Evolutionary conservation across 1,140 invertebrate species (phyloP), one percentile per base, ranked within the genome.

Genomic region (Neodiprion fabricii): DNA sequence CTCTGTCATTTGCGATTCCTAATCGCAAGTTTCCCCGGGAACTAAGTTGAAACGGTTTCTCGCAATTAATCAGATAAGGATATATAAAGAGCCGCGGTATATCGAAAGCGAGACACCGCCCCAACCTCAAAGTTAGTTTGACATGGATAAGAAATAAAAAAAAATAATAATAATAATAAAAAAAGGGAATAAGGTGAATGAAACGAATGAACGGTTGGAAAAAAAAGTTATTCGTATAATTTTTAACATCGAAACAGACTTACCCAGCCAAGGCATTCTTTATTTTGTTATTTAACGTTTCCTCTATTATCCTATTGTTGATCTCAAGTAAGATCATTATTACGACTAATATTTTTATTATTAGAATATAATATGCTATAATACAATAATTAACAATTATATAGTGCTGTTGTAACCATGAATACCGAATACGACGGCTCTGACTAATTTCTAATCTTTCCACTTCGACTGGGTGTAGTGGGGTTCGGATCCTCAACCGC

Each of bases 271-370:
- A 90, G 82, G 95, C 95, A 93, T 98, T 98, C 90, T 95, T 96
- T 90, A 98, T 97, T 92, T 98, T 98, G 77, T 96, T 91, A 83
- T 93, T 93, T 84, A 99, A 91, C 65, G 97, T 97, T 90, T 99
- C 98, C 91, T 98, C 96, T 79, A 99, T 93, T 89, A 99, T 97
- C 88, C 97, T 94, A 91, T 99, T 99, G 90, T 98, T 97, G 90
- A 98, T 98, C 93, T 99, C 98, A 82, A 99, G 92, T 87, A 99
- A 92, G 92, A 99, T 99, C 98, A 99, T 99, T 90, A 88, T 93
- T 89, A 78, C 75, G 75, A 74, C 17, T 79, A 75, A 74, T 79
- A 71, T 78, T 76, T 21, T 80, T 81, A 78, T 80, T 81, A 79
- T 80, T 80, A 79, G 67, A 79, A 79, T 82, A 81, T 84, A 48